Evolutionary conservation across 2,113 vertebrate species (phyloP), one percentile per base, ranked within the genome.

Genomic region (Megaleporinus macrocephalus): DNA sequence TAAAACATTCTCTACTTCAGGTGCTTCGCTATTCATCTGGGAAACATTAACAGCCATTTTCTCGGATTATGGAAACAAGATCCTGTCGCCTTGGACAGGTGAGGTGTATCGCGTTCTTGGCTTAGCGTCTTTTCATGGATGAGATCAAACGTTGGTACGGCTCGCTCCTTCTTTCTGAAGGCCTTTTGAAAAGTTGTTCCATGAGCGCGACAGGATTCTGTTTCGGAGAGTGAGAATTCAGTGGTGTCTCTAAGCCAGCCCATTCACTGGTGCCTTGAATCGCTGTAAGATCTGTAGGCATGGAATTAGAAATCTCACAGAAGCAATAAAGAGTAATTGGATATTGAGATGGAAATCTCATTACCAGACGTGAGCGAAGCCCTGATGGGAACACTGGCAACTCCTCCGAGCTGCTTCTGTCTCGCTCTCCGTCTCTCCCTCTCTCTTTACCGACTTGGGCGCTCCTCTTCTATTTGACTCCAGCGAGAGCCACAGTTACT

Each of bases 241-340:
- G 51, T 83, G 30, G 71, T 78, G 33, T 83, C 4, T 55, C 44
- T 73, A 62, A 1, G 65, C 53, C 55, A 51, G 22, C 66, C 62
- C 73, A 30, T 16, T 20, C 76, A 83, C 30, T 1, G 33, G 22
- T 83, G 75, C 75, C 63, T 78, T 82, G 66, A 24, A 44, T 33
- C 73, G 24, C 59, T 57, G 65, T 70, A 66, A 75, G 72, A 77
- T 79, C 62, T 80, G 57, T 78, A 72, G 69, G 83, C 83, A 80
- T 74, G 62, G 83, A 80, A 85, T 88, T 85, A 84, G 76, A 86
- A 83, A 78, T 78, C 57, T 78, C 83, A 83, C 73, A 79, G 85
- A 85, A 81, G 85, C 81, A 85, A 86, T 88, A 86, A 88, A 86
- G 83, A 80, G 83, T 86, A 88, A 85, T 86, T 88, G 85, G 80